Conservation (phyloP, 64 coral and sea anemone species). For the Porites lutea region DNA sequence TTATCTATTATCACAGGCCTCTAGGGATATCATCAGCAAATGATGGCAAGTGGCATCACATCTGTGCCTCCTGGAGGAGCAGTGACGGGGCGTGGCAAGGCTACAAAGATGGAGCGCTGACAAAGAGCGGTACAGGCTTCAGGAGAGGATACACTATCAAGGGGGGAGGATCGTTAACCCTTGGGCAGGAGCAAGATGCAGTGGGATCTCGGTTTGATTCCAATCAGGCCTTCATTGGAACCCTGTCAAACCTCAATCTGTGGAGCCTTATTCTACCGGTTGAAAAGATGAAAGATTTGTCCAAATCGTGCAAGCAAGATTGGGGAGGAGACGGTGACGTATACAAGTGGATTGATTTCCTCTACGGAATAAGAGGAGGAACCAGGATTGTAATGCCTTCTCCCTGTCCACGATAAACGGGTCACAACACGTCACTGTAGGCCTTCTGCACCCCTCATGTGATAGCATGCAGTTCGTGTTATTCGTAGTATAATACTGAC, state of each 20-base stretch:
- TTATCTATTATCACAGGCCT: too few relatives aligned
- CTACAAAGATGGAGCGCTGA: neutral
- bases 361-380: neutral
- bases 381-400: neutral
- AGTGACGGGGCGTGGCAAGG: neutral
- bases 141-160: neutral
- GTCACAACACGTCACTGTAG: too few relatives aligned
- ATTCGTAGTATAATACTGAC: too few relatives aligned
- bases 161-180: neutral
- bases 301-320: neutral
- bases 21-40: neutral
- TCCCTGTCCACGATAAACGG: neutral
- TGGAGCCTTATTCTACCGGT: neutral
- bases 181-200: slow-evolving; percentile 16
- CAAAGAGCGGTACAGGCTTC: neutral
- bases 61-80: slow-evolving; percentile 6
- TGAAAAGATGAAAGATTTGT: neutral
- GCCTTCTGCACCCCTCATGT: too few relatives aligned
- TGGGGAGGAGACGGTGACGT: neutral
- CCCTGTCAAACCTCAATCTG: neutral
- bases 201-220: neutral
- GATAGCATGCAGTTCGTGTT: too few relatives aligned
- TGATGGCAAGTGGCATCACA: slow-evolving; percentile 24
- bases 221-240: neutral
- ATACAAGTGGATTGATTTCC: neutral